A percentile compares a stretch with the other conserved stretches of the same genome.
These are phyloP conservation scores for Drosophila erecta DNA, from an alignment of 1,140 invertebrate species.

Conservation along the genomic window DNA sequence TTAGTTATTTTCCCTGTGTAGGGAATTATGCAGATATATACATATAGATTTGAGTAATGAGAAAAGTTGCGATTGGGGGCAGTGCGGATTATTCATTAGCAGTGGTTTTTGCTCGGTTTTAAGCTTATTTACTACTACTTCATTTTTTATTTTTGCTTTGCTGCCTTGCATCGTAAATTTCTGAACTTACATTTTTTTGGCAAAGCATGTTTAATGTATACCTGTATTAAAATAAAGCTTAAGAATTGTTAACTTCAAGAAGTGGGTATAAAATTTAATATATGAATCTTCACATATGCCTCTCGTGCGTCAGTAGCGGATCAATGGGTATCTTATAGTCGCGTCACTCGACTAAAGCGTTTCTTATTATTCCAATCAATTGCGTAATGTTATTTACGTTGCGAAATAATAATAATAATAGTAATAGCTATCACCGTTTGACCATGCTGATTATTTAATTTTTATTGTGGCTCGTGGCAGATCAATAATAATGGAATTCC, in stretches of 20 bases:
- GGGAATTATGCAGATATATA: constrained; percentile 24
- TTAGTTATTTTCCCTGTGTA: constrained; percentile 27
- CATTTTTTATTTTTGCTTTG: neutral
- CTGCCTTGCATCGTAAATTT: constrained; percentile 22
- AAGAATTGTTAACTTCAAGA: too few relatives aligned
- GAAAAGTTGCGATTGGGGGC: constrained; percentile 47
- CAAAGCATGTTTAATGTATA: neutral
- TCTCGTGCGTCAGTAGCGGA: too few relatives aligned
- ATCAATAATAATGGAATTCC: constrained; percentile 19
- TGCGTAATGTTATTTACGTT: neutral
- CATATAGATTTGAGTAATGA: constrained; percentile 44
- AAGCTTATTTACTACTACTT: neutral
- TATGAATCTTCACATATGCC: too few relatives aligned
- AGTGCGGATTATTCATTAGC: constrained; percentile 53
- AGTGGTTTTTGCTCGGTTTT: constrained; percentile 11
- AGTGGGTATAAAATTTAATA: too few relatives aligned
- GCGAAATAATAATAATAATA: neutral
- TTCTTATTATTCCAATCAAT: neutral
- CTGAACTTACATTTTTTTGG: constrained; percentile 13
- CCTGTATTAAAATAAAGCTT: neutral
- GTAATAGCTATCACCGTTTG: too few relatives aligned
- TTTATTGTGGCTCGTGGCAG: constrained; percentile 4
- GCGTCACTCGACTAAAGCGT: neutral
- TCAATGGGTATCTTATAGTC: neutral
- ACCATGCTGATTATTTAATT: neutral